phyloP scores from a whole-genome alignment of 2,797 vertebrate genomes.

The Harpagifer antarcticus region DNA sequence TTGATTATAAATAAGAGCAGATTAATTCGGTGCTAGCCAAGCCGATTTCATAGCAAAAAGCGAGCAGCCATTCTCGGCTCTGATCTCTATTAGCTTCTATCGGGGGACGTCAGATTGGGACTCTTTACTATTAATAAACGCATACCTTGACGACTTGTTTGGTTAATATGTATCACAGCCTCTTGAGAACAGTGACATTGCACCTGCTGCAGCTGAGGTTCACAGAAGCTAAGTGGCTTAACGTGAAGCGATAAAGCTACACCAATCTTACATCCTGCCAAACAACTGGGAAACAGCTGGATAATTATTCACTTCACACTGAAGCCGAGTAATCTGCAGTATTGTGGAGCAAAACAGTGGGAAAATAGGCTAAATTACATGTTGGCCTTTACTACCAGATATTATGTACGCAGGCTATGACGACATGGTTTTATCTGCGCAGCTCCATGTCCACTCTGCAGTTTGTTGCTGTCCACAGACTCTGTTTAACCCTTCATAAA shows the following conservation, averaged over 20 bases:
- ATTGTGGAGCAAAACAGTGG: neutral
- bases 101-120: neutral
- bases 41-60: slow-evolving; percentile 62
- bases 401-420: slow-evolving; percentile 65
- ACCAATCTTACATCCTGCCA: slow-evolving; percentile 37
- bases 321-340: neutral
- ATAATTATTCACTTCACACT: slow-evolving; percentile 12
- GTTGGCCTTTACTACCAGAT: slow-evolving; percentile 35
- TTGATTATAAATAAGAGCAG: slow-evolving; percentile 59
- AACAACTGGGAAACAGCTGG: slow-evolving; percentile 61
- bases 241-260: slow-evolving; percentile 58
- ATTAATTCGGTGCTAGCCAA: slow-evolving; percentile 65
- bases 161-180: neutral
- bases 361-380: neutral
- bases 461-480: slow-evolving; percentile 21
- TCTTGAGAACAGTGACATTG: slow-evolving; percentile 50
- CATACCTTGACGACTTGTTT: neutral
- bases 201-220: slow-evolving; percentile 72
- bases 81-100: slow-evolving; percentile 35
- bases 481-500: neutral
- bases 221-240: slow-evolving; percentile 74
- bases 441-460: slow-evolving; percentile 53
- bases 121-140: slow-evolving; percentile 1
- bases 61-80: slow-evolving; percentile 59
- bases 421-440: slow-evolving; percentile 78